Conservation (phyloP, 1,140 invertebrate species). For the Thaumatotibia leucotreta region DNA sequence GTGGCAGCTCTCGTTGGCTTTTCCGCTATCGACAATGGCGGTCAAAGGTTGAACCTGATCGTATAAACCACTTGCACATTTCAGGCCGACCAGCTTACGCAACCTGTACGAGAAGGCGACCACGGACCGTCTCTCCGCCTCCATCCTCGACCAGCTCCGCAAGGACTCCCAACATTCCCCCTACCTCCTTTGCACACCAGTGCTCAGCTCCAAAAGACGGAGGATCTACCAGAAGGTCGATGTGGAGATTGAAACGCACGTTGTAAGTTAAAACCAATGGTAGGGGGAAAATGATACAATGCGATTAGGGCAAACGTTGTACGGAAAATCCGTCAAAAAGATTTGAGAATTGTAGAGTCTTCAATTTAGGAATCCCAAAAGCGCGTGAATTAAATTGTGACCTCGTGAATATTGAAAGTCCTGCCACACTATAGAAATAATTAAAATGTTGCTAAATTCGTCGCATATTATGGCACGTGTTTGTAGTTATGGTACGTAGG, state of each 20-base stretch:
- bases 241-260: slow-evolving; percentile 90
- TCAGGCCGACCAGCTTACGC: slow-evolving; percentile 80
- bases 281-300: too few relatives aligned
- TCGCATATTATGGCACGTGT: too few relatives aligned
- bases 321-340: neutral
- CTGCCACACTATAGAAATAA: too few relatives aligned
- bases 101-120: slow-evolving; percentile 85
- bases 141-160: slow-evolving; percentile 78
- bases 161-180: slow-evolving; percentile 62
- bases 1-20: too few relatives aligned
- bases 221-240: slow-evolving; percentile 82
- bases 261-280: slow-evolving; percentile 79
- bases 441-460: too few relatives aligned
- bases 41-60: too few relatives aligned
- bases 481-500: too few relatives aligned
- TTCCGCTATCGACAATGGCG: too few relatives aligned
- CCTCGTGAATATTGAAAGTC: too few relatives aligned
- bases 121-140: slow-evolving; percentile 66
- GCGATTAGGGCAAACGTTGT: neutral
- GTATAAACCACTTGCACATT: slow-evolving; percentile 24
- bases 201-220: slow-evolving; percentile 83
- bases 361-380: too few relatives aligned
- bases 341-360: neutral
- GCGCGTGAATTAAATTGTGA: too few relatives aligned
- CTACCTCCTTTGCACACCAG: slow-evolving; percentile 87